These are phyloP conservation scores for Tachyglossus aculeatus DNA, from an alignment of 2,797 vertebrate genomes.

Conservation along the genomic window DNA sequence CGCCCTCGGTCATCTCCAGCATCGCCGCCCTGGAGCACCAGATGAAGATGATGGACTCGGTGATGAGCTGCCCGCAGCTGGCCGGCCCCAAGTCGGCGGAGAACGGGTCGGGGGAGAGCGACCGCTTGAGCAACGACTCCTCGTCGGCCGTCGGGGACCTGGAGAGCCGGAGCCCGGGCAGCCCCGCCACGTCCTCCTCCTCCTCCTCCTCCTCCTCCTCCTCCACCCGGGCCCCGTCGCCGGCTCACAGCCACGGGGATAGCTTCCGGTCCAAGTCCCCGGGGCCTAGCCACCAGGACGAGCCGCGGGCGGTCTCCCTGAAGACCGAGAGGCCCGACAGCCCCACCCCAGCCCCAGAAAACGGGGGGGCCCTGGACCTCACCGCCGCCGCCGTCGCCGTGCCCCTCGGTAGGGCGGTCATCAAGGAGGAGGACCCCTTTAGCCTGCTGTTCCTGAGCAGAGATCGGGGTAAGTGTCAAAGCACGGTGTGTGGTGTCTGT, in stretches of 20 bases:
- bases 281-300: slow-evolving; percentile 81
- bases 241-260: slow-evolving; percentile 88
- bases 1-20: slow-evolving; percentile 94
- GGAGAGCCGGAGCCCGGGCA: slow-evolving; percentile 92
- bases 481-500: slow-evolving; percentile 82
- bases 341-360: slow-evolving; percentile 86
- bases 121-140: slow-evolving; percentile 90
- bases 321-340: slow-evolving; percentile 97
- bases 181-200: slow-evolving; percentile 93
- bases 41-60: slow-evolving; percentile 98
- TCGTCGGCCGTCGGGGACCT: slow-evolving; percentile 86
- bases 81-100: slow-evolving; percentile 83
- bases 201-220: slow-evolving; percentile 93
- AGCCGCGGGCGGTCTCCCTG: slow-evolving; percentile 84
- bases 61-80: slow-evolving; percentile 85
- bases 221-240: slow-evolving; percentile 93
- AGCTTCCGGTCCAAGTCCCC: slow-evolving; percentile 92
- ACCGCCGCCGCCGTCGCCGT: slow-evolving; percentile 91
- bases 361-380: slow-evolving; percentile 92
- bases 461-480: slow-evolving; percentile 92
- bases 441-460: slow-evolving; percentile 96
- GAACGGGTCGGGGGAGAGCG: slow-evolving; percentile 87
- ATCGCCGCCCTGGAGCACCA: slow-evolving; percentile 97
- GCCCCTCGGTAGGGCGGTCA: slow-evolving; percentile 84
- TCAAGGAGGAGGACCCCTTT: slow-evolving; percentile 97